These are phyloP conservation scores for Orbicella faveolata DNA, from an alignment of 64 coral and sea anemone genomes.

Conservation along the genomic window DNA sequence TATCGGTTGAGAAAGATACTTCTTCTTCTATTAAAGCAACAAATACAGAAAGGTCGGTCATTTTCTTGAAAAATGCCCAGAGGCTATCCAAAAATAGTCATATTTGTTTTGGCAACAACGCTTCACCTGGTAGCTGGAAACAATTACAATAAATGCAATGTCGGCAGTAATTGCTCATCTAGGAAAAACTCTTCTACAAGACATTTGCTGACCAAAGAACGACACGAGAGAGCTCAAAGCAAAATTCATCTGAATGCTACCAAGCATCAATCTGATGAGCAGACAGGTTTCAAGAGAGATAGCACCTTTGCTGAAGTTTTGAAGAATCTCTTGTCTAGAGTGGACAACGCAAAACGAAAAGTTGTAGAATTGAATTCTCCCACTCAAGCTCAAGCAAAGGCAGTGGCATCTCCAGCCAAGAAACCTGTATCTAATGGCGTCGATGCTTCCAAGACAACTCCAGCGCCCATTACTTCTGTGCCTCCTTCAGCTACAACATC, in stretches of 20 bases:
- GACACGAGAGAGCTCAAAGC: not conserved
- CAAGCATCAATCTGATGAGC: not conserved
- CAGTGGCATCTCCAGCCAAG: not conserved
- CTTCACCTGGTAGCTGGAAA: not conserved
- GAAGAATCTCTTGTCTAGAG: not conserved
- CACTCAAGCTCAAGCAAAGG: not conserved
- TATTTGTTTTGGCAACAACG: slow-evolving; percentile 10
- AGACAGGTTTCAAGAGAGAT: not conserved
- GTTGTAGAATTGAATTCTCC: not conserved
- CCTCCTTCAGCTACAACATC: not conserved
- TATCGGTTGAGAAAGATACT: not conserved
- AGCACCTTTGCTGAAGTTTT: not conserved
- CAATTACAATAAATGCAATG: not conserved
- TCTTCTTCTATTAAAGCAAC: not conserved
- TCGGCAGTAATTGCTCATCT: not conserved
- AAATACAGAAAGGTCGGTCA: not conserved
- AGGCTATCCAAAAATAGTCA: not conserved
- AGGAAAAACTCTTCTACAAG: not conserved
- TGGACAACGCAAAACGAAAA: not conserved
- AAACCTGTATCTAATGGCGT: not conserved
- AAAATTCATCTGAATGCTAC: not conserved
- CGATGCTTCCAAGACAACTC: not conserved
- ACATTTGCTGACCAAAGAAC: not conserved
- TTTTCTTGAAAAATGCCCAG: not conserved
- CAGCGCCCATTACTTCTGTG: not conserved